Conservation (phyloP, 2,113 vertebrate genomes). For the Pteronura brasiliensis region DNA sequence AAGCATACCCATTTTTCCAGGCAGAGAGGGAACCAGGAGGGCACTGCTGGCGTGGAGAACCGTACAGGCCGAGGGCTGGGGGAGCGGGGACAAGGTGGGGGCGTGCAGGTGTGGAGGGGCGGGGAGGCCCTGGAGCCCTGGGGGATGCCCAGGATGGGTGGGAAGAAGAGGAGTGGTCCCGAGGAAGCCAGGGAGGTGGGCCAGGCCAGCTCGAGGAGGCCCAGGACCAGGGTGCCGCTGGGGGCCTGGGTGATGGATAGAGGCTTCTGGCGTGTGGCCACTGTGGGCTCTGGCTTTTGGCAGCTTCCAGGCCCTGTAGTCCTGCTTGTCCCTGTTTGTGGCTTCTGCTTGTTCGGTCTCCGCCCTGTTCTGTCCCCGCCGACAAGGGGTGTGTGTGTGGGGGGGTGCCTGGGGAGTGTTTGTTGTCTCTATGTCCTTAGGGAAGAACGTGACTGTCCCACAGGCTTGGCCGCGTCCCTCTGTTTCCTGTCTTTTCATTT, state of each 20-base stretch:
- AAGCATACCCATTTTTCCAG: neutral
- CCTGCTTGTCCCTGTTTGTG: neutral
- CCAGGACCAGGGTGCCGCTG: neutral
- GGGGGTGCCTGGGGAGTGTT: neutral
- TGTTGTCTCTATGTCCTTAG: neutral
- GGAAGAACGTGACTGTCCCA: neutral
- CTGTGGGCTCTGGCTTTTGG: neutral
- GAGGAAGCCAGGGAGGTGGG: neutral
- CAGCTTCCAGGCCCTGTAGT: neutral
- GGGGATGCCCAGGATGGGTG: neutral
- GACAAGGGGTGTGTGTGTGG: neutral
- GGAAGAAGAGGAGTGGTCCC: too few species aligned
- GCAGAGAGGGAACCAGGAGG: neutral
- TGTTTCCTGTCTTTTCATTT: neutral
- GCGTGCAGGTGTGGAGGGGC: neutral
- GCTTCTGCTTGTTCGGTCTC: neutral
- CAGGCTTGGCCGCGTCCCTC: neutral
- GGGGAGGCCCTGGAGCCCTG: neutral
- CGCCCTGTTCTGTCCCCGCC: neutral
- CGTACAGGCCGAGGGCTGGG: accelerated
- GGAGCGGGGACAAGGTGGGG: neutral
- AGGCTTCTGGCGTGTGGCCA: neutral
- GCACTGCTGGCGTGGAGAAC: neutral
- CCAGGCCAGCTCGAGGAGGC: neutral
- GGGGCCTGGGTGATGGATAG: neutral